Conservation (phyloP, 2,797 vertebrate genomes). For the Lagocephalus sceleratus region DNA sequence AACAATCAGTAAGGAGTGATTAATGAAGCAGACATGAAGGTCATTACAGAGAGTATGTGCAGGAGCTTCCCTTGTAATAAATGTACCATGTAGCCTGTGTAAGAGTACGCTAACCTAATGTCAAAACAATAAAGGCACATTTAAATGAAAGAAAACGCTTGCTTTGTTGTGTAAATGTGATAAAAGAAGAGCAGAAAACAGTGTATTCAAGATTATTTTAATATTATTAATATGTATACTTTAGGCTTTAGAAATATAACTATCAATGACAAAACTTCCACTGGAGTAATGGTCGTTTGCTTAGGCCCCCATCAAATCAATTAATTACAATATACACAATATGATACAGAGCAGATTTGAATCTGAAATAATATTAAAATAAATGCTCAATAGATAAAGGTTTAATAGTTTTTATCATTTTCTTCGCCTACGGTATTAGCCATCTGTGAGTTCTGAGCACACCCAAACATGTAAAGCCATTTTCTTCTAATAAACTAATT, state of each 20-base stretch:
- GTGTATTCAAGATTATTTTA: conserved; percentile 90
- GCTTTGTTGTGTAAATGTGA: conserved; percentile 70
- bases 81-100: too few species aligned
- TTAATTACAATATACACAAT: conserved; percentile 89
- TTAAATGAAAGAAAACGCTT: neutral
- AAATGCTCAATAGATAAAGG: conserved; percentile 93
- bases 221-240: conserved; percentile 89
- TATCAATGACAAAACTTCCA: conserved; percentile 86
- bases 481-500: conserved; percentile 86
- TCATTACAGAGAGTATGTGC: too few species aligned
- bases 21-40: too few species aligned
- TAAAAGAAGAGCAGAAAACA: conserved; percentile 76
- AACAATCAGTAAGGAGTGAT: too few species aligned
- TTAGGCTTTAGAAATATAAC: conserved; percentile 94
- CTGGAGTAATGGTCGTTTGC: conserved; percentile 84
- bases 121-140: neutral
- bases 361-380: conserved; percentile 95
- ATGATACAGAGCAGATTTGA: conserved; percentile 87
- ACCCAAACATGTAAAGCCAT: conserved; percentile 83
- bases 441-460: conserved; percentile 79
- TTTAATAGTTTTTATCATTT: conserved; percentile 71
- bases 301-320: conserved; percentile 79
- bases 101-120: too few species aligned
- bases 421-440: conserved; percentile 79
- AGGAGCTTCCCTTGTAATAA: too few species aligned